phyloP scores from a whole-genome alignment of 2,888 invertebrate species.

The Drosophila nr. fundita region DNA sequence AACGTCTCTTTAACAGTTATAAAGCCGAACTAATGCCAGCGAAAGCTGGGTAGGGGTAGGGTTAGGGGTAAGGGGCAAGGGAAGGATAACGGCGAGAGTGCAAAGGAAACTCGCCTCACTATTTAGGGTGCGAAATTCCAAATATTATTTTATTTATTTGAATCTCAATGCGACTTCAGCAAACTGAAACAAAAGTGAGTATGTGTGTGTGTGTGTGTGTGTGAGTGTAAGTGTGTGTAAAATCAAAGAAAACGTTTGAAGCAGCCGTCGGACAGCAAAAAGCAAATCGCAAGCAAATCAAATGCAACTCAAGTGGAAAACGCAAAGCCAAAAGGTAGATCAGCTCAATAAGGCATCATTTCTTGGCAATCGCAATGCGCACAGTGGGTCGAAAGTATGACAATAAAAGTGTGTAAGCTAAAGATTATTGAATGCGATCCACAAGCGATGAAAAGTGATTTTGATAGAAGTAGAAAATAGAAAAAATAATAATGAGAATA shows the following conservation, averaged over 20 bases:
- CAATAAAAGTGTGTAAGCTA: neutral
- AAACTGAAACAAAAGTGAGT: conserved; percentile 43
- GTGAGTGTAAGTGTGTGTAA: conserved; percentile 17
- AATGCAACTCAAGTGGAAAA: conserved; percentile 72
- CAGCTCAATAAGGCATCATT: conserved; percentile 18
- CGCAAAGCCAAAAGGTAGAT: conserved; percentile 64
- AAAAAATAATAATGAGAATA: neutral
- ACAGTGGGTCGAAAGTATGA: conserved; percentile 52
- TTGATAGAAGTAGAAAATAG: neutral
- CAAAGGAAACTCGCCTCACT: conserved; percentile 33
- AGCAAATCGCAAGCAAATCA: conserved; percentile 49
- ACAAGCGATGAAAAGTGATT: neutral
- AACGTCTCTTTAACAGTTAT: conserved; percentile 71
- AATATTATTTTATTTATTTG: conserved; percentile 83
- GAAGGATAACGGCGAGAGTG: neutral
- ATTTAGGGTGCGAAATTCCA: conserved; percentile 82
- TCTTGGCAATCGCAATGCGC: conserved; percentile 22
- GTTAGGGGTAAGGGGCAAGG: conserved; percentile 10
- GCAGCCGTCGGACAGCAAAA: conserved; percentile 32
- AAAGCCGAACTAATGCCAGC: conserved; percentile 75
- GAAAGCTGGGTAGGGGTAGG: neutral
- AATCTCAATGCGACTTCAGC: conserved; percentile 66
- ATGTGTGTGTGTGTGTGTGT: neutral
- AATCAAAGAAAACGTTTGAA: conserved; percentile 46
- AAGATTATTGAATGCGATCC: conserved; percentile 13